phyloP scores from a whole-genome alignment of 2,888 invertebrate genomes.

The Cryptus viduatorius region DNA sequence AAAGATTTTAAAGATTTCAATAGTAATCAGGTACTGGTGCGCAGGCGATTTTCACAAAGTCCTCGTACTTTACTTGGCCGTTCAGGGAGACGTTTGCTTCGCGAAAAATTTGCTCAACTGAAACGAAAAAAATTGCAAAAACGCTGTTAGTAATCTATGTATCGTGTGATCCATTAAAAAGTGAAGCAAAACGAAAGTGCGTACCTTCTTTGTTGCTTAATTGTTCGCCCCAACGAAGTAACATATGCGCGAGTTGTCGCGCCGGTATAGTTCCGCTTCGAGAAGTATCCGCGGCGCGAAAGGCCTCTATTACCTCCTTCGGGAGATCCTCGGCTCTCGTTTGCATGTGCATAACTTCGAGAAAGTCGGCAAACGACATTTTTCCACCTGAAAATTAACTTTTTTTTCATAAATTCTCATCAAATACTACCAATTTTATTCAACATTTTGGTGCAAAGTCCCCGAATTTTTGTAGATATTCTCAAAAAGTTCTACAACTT shows the following conservation, averaged over 20 bases:
- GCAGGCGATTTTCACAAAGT: conserved; percentile 96
- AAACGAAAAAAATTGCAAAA: conserved; percentile 63
- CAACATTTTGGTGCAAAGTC: not conserved
- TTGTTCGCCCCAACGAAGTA: conserved; percentile 97
- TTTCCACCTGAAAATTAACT: conserved; percentile 89
- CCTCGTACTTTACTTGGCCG: conserved; percentile 94
- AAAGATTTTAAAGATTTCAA: conserved; percentile 81
- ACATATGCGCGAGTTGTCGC: conserved; percentile 92
- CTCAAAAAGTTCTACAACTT: too few relatives aligned
- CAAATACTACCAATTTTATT: conserved; percentile 31
- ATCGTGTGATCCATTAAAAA: not conserved
- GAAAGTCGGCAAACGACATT: conserved; percentile 97
- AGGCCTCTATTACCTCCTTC: conserved; percentile 94
- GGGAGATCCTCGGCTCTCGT: conserved; percentile 93
- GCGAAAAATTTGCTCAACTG: conserved; percentile 94
- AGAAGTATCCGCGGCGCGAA: conserved; percentile 93
- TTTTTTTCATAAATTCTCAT: not conserved
- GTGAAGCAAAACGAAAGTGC: conserved; percentile 8
- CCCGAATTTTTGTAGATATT: too few relatives aligned
- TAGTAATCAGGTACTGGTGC: conserved; percentile 97
- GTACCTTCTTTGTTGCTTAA: conserved; percentile 88
- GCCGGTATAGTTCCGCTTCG: conserved; percentile 92
- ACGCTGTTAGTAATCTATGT: too few relatives aligned
- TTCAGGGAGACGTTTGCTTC: conserved; percentile 94
- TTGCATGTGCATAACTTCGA: conserved; percentile 98